Conservation (phyloP, 2,113 vertebrate species). For the Thalassarche chlororhynchos region DNA sequence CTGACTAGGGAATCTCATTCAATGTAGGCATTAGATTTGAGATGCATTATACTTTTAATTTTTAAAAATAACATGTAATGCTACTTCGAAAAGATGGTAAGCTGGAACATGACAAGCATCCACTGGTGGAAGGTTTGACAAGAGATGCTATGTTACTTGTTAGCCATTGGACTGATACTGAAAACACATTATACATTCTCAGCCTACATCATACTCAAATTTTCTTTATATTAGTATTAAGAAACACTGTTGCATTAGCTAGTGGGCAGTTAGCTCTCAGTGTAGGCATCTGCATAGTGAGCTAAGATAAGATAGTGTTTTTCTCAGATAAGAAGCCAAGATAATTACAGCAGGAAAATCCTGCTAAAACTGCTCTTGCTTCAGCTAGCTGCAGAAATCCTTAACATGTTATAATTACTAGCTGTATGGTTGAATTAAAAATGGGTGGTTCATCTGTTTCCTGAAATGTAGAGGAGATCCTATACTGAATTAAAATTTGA, state of each 20-base stretch:
- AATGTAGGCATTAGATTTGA: neutral
- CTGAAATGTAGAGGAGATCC: neutral
- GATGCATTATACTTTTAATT: neutral
- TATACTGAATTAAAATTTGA: neutral
- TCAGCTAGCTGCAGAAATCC: constrained; percentile 13
- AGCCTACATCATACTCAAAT: neutral
- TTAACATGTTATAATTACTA: neutral
- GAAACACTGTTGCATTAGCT: neutral
- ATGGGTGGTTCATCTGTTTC: neutral
- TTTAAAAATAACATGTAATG: neutral
- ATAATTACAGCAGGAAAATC: constrained; percentile 51
- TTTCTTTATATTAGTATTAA: neutral
- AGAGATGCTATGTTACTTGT: neutral
- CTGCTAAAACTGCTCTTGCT: constrained; percentile 47
- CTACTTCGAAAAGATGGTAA: neutral
- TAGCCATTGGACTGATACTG: neutral
- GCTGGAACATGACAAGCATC: neutral
- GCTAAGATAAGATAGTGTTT: neutral
- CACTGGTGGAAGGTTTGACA: neutral
- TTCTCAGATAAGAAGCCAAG: constrained; percentile 2
- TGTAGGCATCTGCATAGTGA: neutral
- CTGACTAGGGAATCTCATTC: neutral
- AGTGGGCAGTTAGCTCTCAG: neutral
- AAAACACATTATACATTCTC: neutral
- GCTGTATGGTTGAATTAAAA: neutral